Evolutionary conservation across 1,140 invertebrate genomes (phyloP), one percentile per base, ranked within the genome.

Genomic region (Apis cerana): DNA sequence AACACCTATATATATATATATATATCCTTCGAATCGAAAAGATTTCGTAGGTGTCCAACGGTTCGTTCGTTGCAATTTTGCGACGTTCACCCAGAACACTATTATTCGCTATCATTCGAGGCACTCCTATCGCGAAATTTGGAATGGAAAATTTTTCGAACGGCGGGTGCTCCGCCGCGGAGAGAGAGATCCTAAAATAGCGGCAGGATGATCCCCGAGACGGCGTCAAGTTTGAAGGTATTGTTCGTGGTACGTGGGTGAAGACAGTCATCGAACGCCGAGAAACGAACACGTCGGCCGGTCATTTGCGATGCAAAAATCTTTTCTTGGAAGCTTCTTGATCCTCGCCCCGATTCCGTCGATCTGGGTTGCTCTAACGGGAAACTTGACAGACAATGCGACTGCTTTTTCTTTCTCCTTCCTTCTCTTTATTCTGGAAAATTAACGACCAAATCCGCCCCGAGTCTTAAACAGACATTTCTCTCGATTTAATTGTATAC

Each of bases 301-400:
- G 81, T 68, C 87, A 89, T 89, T 91, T 90, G 85, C 87, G 85
- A 91, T 91, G 90, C 89, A 91, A 90, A 27, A 91, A 88, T 90
- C 87, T 82, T 68, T 89, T 90, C 88, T 86, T 74, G 82, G 88
- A 89, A 89, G 82, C 85, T 82, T 33, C 33, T 33, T 2, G 2
- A 33, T 33, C 84, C 85, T 87, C 56, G 33, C 75, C 85, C 85
- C 82, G 78, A 90, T 86, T 85, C 50, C 27, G 17, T 72, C 58
- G 50, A 83, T 79, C n/a, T 54, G 27, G 75, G 56, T 67, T 83
- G 56, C 58, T 17, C 75, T 79, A 77, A 82, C 74, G 56, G 67
- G 56, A 77, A 54, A 15, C 48, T 17, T 58, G 33, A 2, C 2
- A 48, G 61, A 79, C 65, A 61, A 70, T 79, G 56, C 67, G 21